A percentile compares a stretch with the other conserved stretches of the same genome.
Conservation (phyloP, 2,888 invertebrate species). For the Myopa tessellatipennis region DNA sequence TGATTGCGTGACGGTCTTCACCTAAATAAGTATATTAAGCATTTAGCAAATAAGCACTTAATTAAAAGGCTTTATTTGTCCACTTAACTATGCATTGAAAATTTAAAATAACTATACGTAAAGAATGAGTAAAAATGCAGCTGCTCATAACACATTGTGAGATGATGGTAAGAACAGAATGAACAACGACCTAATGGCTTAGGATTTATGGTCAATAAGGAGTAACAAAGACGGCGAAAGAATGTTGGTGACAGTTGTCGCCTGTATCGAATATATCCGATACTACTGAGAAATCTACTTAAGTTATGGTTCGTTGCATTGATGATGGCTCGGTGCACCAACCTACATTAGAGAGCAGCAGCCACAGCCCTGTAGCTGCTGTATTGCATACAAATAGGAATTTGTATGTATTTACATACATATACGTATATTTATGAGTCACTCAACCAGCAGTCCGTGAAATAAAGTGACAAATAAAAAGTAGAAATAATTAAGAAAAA, state of each 20-base stretch:
- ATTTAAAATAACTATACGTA: no score
- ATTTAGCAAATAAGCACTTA: no score
- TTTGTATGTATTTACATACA: no score
- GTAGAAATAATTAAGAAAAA: neutral
- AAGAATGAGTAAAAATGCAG: no score
- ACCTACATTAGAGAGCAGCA: neutral
- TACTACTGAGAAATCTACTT: neutral
- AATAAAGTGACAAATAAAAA: neutral
- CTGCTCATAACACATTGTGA: no score
- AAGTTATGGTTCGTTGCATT: slow-evolving; percentile 13
- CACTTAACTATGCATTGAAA: no score
- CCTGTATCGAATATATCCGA: no score
- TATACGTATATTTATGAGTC: slow-evolving; percentile 8
- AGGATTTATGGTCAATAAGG: neutral
- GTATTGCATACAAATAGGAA: no score
- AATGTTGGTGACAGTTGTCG: neutral
- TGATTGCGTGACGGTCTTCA: neutral
- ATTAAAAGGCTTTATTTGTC: no score
- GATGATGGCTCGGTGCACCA: slow-evolving; percentile 6
- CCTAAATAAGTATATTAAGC: neutral
- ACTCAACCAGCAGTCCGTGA: slow-evolving; percentile 6
- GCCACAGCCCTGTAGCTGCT: neutral
- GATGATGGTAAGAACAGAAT: no score
- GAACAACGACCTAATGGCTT: neutral
- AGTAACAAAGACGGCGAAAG: no score